Conservation (phyloP, 2,888 invertebrate species). For the Podabrus alpinus region DNA sequence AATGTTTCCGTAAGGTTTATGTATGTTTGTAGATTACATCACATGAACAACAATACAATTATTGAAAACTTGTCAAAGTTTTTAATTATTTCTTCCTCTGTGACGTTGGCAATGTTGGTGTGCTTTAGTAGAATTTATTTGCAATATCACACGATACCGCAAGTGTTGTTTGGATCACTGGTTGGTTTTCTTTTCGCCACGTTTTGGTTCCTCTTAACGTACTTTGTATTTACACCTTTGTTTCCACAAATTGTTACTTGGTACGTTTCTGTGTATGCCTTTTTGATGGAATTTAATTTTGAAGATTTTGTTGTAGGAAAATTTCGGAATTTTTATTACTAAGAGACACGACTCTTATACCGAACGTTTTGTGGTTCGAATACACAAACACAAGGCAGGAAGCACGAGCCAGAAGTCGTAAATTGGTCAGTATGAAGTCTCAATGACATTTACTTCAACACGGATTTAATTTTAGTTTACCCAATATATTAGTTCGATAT, state of each 20-base stretch:
- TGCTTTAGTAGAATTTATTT: slow-evolving; percentile 79
- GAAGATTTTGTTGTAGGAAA: slow-evolving; percentile 64
- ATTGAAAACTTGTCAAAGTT: slow-evolving; percentile 76
- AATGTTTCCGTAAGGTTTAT: neutral
- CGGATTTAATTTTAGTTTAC: slow-evolving; percentile 48
- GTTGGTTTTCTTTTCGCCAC: slow-evolving; percentile 76
- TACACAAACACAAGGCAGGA: slow-evolving; percentile 87
- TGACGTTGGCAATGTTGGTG: slow-evolving; percentile 64
- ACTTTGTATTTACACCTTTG: slow-evolving; percentile 78
- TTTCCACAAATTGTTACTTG: slow-evolving; percentile 85
- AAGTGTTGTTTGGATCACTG: slow-evolving; percentile 79
- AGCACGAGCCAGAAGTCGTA: slow-evolving; percentile 77
- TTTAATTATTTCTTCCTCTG: slow-evolving; percentile 65
- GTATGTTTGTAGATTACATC: slow-evolving; percentile 68
- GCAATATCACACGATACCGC: slow-evolving; percentile 81
- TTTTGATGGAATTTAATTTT: neutral
- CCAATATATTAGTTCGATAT: slow-evolving; percentile 42
- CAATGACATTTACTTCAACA: slow-evolving; percentile 74
- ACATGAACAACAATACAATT: slow-evolving; percentile 78
- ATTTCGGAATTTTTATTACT: slow-evolving; percentile 83
- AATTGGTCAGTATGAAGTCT: slow-evolving; percentile 79
- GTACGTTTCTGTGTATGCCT: slow-evolving; percentile 62
- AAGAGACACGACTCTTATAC: slow-evolving; percentile 87
- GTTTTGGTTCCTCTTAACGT: slow-evolving; percentile 81
- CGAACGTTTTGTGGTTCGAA: slow-evolving; percentile 92